Evolutionary conservation across 2,888 invertebrate genomes (phyloP).

Genomic region (Hypolimnas misippus): DNA sequence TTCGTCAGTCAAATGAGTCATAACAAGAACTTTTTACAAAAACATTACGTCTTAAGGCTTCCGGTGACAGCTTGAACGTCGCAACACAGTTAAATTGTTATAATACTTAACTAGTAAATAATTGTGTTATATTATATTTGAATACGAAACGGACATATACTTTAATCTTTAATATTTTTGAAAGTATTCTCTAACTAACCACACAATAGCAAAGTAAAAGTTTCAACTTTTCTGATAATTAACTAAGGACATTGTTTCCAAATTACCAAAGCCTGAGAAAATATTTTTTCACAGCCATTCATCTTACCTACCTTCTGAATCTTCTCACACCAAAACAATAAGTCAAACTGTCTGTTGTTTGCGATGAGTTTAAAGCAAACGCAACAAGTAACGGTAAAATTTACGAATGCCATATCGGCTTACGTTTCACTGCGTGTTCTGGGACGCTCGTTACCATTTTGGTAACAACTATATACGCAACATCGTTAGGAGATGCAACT

Average conservation of each 20-base stretch:
- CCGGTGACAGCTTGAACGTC: background rate
- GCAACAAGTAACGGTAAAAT: constrained; percentile 41
- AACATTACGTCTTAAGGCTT: background rate
- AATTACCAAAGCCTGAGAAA: constrained; percentile 15
- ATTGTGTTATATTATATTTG: too few relatives aligned
- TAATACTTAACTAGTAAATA: too few relatives aligned
- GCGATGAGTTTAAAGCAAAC: constrained; percentile 29
- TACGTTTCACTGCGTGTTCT: constrained; percentile 40
- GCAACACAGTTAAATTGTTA: too few relatives aligned
- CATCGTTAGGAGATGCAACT: constrained; percentile 22
- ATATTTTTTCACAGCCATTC: constrained; percentile 9
- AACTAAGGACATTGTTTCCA: constrained; percentile 7
- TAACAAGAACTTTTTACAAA: too few relatives aligned
- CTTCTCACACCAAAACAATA: constrained; percentile 27
- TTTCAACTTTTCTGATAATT: background rate
- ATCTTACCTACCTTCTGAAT: constrained; percentile 12
- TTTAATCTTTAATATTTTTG: background rate
- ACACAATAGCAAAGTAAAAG: background rate
- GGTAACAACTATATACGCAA: constrained; percentile 27
- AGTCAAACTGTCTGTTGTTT: constrained; percentile 18
- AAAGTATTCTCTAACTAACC: background rate
- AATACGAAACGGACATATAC: too few relatives aligned
- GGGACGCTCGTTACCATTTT: constrained; percentile 38
- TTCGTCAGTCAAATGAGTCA: too few relatives aligned
- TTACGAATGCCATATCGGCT: constrained; percentile 39